Evolutionary conservation across 1,140 invertebrate genomes (phyloP).

Genomic region (Pantala flavescens): DNA sequence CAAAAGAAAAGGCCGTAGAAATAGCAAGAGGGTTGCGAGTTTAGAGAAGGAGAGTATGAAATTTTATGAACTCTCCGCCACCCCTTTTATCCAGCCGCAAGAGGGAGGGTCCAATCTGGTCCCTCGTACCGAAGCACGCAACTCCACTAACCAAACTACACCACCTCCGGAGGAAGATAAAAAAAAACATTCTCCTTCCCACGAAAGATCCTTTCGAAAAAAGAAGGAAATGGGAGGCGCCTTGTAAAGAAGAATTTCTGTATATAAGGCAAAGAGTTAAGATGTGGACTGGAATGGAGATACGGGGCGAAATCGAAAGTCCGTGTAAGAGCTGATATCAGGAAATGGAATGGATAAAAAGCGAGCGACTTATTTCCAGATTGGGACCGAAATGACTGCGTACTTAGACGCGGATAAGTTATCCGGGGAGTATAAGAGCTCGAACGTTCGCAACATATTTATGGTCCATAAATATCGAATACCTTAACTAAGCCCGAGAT

Average conservation of each 20-base stretch:
- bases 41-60: background rate
- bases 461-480: no score
- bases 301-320: background rate
- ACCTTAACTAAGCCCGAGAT: no score
- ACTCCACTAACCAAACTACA: background rate
- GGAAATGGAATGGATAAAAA: no score
- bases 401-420: no score
- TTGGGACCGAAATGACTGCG: no score
- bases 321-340: background rate
- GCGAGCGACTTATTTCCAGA: no score
- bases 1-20: background rate
- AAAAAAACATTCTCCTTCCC: background rate
- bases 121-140: no score
- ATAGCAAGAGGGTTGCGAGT: background rate
- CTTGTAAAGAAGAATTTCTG: background rate
- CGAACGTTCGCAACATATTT: no score
- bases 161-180: background rate
- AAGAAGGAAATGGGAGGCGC: background rate
- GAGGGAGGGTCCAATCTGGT: background rate
- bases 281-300: background rate
- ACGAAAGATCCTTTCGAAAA: background rate
- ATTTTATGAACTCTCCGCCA: conserved; percentile 9
- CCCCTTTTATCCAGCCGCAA: background rate
- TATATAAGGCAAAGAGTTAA: background rate
- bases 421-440: no score